Evolutionary conservation across 2,797 vertebrate species (phyloP).

Genomic region (Diplodus puntazzo): DNA sequence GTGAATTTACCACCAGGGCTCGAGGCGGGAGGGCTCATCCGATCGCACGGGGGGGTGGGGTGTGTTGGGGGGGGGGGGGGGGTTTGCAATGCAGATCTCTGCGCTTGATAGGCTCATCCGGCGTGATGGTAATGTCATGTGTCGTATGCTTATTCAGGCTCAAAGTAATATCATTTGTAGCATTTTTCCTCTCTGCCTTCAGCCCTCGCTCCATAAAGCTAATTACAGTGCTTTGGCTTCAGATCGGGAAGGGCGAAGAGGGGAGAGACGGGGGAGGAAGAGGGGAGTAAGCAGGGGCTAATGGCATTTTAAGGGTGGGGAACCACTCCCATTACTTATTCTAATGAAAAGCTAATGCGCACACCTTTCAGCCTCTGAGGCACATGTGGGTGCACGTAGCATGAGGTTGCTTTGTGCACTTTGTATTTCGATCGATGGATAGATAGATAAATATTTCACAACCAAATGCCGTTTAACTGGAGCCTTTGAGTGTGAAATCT

Average conservation of each 20-base stretch:
- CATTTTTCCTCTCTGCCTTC: slow-evolving; percentile 64
- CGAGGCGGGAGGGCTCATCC: slow-evolving; percentile 21
- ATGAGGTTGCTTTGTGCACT: not conserved
- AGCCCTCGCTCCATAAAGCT: slow-evolving; percentile 80
- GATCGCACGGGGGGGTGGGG: not conserved
- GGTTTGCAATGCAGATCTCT: slow-evolving; percentile 24
- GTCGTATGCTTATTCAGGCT: slow-evolving; percentile 77
- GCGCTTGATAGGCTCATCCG: slow-evolving; percentile 50
- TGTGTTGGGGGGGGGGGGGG: not conserved
- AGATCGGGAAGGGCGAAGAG: slow-evolving; percentile 75
- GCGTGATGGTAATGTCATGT: slow-evolving; percentile 74
- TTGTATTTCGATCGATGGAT: not conserved
- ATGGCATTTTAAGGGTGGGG: slow-evolving; percentile 81
- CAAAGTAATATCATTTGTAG: slow-evolving; percentile 80
- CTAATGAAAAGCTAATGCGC: slow-evolving; percentile 80
- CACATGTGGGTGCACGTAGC: slow-evolving; percentile 8
- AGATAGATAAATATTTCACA: slow-evolving; percentile 3
- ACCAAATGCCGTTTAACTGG: slow-evolving; percentile 17
- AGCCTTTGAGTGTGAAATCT: slow-evolving; percentile 49
- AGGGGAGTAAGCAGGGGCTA: slow-evolving; percentile 62
- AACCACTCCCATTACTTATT: slow-evolving; percentile 82
- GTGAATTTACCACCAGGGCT: slow-evolving; percentile 43
- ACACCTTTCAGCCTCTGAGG: slow-evolving; percentile 59
- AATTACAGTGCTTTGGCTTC: slow-evolving; percentile 72
- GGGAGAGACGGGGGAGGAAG: slow-evolving; percentile 40